Evolutionary conservation across 2,888 invertebrate genomes (phyloP), one percentile per base, ranked within the genome.

Genomic region (Onthophagus sagittarius): DNA sequence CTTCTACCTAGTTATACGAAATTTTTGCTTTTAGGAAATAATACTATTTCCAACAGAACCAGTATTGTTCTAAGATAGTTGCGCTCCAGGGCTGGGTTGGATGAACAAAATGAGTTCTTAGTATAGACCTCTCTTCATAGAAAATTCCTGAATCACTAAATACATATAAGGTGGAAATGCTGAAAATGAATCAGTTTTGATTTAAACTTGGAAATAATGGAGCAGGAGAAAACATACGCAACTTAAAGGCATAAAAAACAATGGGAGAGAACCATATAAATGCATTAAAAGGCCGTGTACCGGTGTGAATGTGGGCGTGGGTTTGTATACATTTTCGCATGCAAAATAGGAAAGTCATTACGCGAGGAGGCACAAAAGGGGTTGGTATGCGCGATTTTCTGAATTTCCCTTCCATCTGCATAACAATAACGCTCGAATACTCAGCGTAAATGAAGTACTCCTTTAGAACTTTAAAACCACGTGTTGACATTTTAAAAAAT

Each of bases 341-440:
- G 71, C 62, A 23, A 62, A 71, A 71, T 62, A 67, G 53, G 15
- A 67, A 15, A 67, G 32, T 23, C n/a, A 31, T 67, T 67, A 67
- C 31, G 23, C 23, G 13, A 62, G 62, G 53, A 15, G 62, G 62
- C 70, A 62, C 53, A 70, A 39, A n/a, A 62, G 62, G 62, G 53
- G 39, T 11, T 70, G 5, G 63, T 62, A 62, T 9, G 31, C 23
- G 13, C 62, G 62, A 62, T 71, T 71, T 71, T 71, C 71, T 31
- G 71, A 23, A 62, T 71, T 71, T 62, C 62, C 71, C 23, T 14
- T 11, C 15, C 53, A 72, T 72, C 67, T 72, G 31, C 72, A 72
- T 72, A 72, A 72, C 67, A 67, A 72, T 72, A 67, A 65, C 13
- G 62, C 15, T 62, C 62, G 69, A 67, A 72, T 53, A 62, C 31